Percentiles rank a stretch among this genome's conserved stretches.
Conservation (phyloP, 2,113 vertebrate genomes). For the Marcusenius ussheri region DNA sequence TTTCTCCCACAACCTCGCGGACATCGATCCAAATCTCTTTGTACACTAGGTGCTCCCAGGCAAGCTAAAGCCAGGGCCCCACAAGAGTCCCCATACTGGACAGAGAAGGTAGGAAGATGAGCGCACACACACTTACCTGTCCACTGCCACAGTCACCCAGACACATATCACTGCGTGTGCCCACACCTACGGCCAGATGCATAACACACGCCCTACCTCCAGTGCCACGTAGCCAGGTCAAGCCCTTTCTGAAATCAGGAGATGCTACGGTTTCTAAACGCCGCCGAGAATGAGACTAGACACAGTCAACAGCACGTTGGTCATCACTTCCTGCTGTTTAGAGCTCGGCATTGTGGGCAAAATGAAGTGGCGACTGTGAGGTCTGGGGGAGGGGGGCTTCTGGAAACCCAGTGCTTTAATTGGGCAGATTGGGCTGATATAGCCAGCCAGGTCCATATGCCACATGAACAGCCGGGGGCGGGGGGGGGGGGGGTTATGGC, state of each 20-base stretch:
- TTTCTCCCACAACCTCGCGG: background rate
- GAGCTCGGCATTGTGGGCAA: background rate
- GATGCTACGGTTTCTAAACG: background rate
- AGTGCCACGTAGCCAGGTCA: no score
- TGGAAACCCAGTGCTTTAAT: conserved; percentile 45
- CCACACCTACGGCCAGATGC: background rate
- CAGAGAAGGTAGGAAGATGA: background rate
- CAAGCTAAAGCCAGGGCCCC: background rate
- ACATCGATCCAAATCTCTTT: background rate
- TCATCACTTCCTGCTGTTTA: background rate
- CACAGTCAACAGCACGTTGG: conserved; percentile 30
- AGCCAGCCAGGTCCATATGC: conserved; percentile 58
- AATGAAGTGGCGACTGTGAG: no score
- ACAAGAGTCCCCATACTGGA: background rate
- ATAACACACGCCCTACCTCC: background rate
- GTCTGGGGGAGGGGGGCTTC: no score
- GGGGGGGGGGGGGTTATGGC: conserved; percentile 25
- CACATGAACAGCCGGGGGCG: conserved; percentile 38
- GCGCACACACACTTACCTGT: background rate
- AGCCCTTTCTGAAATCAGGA: background rate
- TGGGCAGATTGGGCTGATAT: conserved; percentile 57
- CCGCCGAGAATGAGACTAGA: conserved; percentile 17
- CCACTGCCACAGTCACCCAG: background rate
- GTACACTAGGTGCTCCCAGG: background rate
- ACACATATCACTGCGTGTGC: background rate